A percentile compares a stretch with the other conserved stretches of the same genome.
phyloP scores from a whole-genome alignment of 2,797 vertebrate species.

The Astyanax mexicanus region DNA sequence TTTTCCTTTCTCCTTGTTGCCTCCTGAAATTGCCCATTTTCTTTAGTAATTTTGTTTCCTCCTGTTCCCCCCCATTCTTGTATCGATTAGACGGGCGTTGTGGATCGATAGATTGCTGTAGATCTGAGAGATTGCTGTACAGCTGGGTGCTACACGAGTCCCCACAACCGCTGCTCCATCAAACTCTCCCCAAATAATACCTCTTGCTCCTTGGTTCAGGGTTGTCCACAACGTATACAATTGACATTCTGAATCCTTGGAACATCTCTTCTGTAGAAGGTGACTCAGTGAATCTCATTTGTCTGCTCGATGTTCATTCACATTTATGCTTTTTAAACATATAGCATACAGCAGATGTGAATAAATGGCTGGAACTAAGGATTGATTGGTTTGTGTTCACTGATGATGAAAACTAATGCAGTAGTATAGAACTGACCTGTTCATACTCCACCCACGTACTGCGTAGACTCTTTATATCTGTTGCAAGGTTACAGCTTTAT shows the following conservation, averaged over 20 bases:
- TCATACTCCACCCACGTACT: no score
- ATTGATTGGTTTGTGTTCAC: no score
- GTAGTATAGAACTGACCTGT: no score
- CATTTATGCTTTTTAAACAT: background rate
- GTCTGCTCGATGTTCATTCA: background rate
- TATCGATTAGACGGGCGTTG: slow-evolving; percentile 75
- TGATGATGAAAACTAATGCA: background rate
- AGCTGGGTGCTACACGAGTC: slow-evolving; percentile 3
- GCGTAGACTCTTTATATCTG: no score
- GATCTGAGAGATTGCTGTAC: slow-evolving; percentile 64
- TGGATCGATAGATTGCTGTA: slow-evolving; percentile 80
- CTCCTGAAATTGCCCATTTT: slow-evolving; percentile 77
- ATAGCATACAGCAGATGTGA: background rate
- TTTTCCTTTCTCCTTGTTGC: slow-evolving; percentile 43
- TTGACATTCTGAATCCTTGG: background rate
- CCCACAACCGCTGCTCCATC: slow-evolving; percentile 17
- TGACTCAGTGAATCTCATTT: background rate
- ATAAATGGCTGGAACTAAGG: background rate
- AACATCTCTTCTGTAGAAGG: background rate
- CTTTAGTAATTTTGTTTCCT: slow-evolving; percentile 77
- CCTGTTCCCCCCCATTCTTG: slow-evolving; percentile 44
- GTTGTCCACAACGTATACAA: background rate
- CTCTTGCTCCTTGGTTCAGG: slow-evolving; percentile 30
- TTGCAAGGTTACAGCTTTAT: no score
- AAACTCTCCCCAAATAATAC: slow-evolving; percentile 16